These are phyloP conservation scores for Macrostomum cliftonense DNA, from an alignment of 2,888 invertebrate genomes.

Conservation along the genomic window DNA sequence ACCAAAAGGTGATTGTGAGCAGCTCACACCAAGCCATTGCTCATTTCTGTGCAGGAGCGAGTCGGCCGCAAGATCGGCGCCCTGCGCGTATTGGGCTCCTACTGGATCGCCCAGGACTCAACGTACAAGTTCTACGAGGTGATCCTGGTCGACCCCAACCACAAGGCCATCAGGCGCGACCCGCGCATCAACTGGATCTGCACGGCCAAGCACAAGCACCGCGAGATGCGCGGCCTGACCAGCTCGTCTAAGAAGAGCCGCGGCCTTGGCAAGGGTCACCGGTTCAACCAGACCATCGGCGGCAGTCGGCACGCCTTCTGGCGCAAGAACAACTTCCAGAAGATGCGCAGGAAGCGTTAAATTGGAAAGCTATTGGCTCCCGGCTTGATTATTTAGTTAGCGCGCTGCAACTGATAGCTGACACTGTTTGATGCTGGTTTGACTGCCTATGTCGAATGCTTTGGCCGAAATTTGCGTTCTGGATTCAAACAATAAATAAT, in stretches of 20 bases:
- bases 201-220: conserved; percentile 85
- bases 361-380: too few species aligned
- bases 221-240: conserved; percentile 89
- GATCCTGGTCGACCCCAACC: conserved; percentile 64
- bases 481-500: too few species aligned
- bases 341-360: conserved; percentile 91
- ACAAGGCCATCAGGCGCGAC: conserved; percentile 80
- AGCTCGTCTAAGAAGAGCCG: conserved; percentile 85
- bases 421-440: too few species aligned
- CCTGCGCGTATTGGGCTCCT: conserved; percentile 83
- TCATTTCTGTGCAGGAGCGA: conserved; percentile 53
- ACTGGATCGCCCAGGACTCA: conserved; percentile 98
- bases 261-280: conserved; percentile 56
- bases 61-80: conserved; percentile 86
- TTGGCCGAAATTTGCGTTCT: too few species aligned
- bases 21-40: too few species aligned
- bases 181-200: conserved; percentile 95
- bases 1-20: too few species aligned
- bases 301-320: conserved; percentile 85
- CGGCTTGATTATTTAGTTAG: too few species aligned
- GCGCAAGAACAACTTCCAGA: conserved; percentile 77
- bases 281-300: conserved; percentile 83
- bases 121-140: conserved; percentile 91
- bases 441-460: too few species aligned
- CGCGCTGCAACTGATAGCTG: too few species aligned